Conservation (phyloP, 2,113 vertebrate species). For the Channa maculata region DNA sequence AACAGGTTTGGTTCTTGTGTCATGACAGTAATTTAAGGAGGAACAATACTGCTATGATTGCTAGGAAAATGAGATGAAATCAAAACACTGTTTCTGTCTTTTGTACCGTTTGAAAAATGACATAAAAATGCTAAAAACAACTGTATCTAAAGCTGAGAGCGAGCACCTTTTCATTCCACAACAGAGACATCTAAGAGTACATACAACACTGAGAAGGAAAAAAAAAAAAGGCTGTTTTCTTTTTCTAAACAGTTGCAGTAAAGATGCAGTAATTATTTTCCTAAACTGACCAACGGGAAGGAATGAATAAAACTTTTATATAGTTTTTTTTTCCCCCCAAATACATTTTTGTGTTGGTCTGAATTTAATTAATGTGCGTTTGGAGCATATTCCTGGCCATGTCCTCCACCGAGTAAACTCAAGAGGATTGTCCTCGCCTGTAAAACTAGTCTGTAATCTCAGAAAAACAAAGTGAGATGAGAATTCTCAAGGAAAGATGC, state of each 20-base stretch:
- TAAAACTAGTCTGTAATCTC: conserved; percentile 37
- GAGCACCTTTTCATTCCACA: conserved; percentile 17
- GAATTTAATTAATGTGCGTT: conserved; percentile 41
- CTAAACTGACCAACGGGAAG: neutral
- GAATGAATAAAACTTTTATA: neutral
- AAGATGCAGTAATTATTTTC: conserved; percentile 22
- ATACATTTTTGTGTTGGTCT: neutral
- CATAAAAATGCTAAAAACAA: neutral
- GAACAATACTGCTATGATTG: neutral
- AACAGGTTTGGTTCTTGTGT: neutral
- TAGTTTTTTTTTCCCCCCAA: neutral
- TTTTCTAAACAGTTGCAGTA: conserved; percentile 8
- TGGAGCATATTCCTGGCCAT: conserved; percentile 14
- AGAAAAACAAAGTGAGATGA: neutral
- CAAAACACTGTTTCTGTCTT: conserved; percentile 16
- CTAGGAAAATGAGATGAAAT: neutral
- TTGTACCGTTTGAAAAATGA: conserved; percentile 6
- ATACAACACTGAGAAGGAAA: conserved; percentile 1
- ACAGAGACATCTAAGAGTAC: conserved; percentile 4
- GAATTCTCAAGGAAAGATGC: neutral
- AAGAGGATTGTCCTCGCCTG: conserved; percentile 67
- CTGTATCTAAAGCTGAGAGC: conserved; percentile 1
- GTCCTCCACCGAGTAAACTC: conserved; percentile 49
- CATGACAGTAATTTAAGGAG: neutral
- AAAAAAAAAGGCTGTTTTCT: neutral